Evolutionary conservation across 2,113 vertebrate species (phyloP).

Genomic region (Nannobrachium achirus): DNA sequence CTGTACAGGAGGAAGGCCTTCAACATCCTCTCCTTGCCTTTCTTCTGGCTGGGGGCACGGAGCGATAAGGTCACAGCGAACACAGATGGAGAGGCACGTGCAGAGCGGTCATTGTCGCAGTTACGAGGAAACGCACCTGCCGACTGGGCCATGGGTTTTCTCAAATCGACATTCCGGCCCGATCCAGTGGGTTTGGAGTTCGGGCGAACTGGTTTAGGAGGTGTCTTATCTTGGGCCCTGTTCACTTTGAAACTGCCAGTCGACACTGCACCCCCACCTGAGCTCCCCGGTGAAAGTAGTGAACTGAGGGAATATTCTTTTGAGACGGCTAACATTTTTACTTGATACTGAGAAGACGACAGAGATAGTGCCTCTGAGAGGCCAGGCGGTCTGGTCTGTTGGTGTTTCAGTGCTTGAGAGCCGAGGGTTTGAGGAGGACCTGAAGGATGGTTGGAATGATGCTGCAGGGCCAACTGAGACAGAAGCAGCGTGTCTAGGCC

Average conservation of each 20-base stretch:
- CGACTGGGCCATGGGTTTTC: no score
- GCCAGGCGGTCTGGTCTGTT: no score
- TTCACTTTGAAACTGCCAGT: no score
- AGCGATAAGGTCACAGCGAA: slow-evolving; percentile 90
- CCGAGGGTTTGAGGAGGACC: no score
- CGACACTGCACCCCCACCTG: slow-evolving; percentile 15
- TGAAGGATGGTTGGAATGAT: slow-evolving; percentile 47
- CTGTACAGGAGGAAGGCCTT: slow-evolving; percentile 65
- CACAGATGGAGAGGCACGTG: slow-evolving; percentile 84
- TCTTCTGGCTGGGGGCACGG: slow-evolving; percentile 72
- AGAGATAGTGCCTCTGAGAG: slow-evolving; percentile 23
- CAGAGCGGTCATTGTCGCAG: no score
- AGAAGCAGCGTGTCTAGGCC: slow-evolving; percentile 18
- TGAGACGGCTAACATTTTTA: slow-evolving; percentile 58
- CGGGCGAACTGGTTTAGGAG: no score
- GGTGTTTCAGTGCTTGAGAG: no score
- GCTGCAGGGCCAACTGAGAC: slow-evolving; percentile 67
- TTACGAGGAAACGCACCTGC: no score
- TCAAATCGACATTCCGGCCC: no score
- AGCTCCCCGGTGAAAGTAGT: slow-evolving; percentile 50
- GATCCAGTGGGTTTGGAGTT: no score
- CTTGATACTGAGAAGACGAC: slow-evolving; percentile 52
- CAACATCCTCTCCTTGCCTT: slow-evolving; percentile 42
- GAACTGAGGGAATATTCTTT: slow-evolving; percentile 37
- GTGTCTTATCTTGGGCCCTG: no score